A percentile compares a stretch with the other conserved stretches of the same genome.
These are phyloP conservation scores for Dolichopus griseipennis DNA, from an alignment of 2,888 invertebrate species.

Conservation along the genomic window DNA sequence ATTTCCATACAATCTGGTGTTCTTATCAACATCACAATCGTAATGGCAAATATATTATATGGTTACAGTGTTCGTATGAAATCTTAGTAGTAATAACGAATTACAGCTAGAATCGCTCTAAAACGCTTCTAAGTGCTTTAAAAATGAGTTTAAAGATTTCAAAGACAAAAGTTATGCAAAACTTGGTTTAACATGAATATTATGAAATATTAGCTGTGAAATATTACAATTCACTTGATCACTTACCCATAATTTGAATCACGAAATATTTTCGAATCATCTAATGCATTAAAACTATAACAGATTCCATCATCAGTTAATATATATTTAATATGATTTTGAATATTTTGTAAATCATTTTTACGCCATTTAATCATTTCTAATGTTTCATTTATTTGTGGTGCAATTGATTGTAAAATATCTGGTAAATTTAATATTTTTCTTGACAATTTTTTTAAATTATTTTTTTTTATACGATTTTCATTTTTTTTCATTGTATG, in stretches of 20 bases:
- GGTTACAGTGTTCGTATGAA: too few species aligned
- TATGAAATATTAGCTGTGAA: too few species aligned
- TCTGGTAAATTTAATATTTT: neutral
- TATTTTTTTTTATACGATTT: neutral
- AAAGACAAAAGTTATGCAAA: too few species aligned
- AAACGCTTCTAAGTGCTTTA: too few species aligned
- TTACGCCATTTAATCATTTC: slow-evolving; percentile 13
- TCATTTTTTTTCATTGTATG: neutral
- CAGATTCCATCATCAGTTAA: slow-evolving; percentile 56
- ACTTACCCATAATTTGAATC: slow-evolving; percentile 26
- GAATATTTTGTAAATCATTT: slow-evolving; percentile 40
- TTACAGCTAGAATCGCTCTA: too few species aligned
- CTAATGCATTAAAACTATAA: slow-evolving; percentile 53
- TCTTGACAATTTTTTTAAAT: neutral
- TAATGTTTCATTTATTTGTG: slow-evolving; percentile 7
- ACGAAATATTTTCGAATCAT: slow-evolving; percentile 49
- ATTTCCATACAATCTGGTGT: too few species aligned
- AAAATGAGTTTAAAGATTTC: too few species aligned
- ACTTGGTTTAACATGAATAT: too few species aligned
- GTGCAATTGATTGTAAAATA: slow-evolving; percentile 7
- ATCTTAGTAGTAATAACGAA: too few species aligned
- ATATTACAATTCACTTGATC: too few species aligned
- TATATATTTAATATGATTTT: slow-evolving; percentile 42
- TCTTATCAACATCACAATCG: too few species aligned
- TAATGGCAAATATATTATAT: too few species aligned